Base-by-base conservation (phyloP, 2,113 vertebrate genomes). In the Plotosus lineatus region DNA sequence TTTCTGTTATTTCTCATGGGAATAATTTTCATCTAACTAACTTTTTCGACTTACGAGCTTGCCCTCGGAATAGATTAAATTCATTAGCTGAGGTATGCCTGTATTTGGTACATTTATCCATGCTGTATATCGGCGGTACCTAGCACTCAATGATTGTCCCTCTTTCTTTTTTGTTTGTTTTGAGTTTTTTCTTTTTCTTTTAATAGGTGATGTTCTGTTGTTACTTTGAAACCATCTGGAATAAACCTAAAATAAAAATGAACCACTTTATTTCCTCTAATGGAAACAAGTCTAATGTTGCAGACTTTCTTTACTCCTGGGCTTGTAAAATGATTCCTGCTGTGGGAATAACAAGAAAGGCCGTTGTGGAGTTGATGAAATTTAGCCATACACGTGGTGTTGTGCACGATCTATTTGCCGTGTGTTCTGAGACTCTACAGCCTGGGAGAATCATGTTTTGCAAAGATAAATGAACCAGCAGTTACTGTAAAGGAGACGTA, bases 391-490 rank as follows among this genome's bases (percentile, higher is more conserved):
- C 31, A 46, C 6, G 15, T 7, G 51, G 15, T 7, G 51, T 26
- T 76, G 56, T 46, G 12, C 6, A 21, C 5, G 19, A 33, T n/a
- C 61, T 53, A 12, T 38, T 53, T 40, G 46, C 46, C 44, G 4
- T n/a, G 23, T 36, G 15, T 38, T 17, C 7, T 12, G 4, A 46
- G 75, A 19, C 31, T 51, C 19, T 55, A 10, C 50, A 40, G 0
- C 4, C 42, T 9, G n/a, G 15, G 7, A 42, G 15, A 42, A 78
- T 66, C 48, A 5, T 77, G 44, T 23, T 51, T 71, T 50, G n/a
- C 31, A 28, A 28, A 63, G 42, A 74, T 63, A 36, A 80, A 74
- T 14, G 44, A 51, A 80, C 38, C 15, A 63, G 55, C 31, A 51
- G 56, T 53, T 65, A 42, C 69, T 53, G 26, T 80, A 61, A 69